These are phyloP conservation scores for Microcebus lehilahytsara DNA, from an alignment of 2,113 vertebrate species.

Conservation along the genomic window DNA sequence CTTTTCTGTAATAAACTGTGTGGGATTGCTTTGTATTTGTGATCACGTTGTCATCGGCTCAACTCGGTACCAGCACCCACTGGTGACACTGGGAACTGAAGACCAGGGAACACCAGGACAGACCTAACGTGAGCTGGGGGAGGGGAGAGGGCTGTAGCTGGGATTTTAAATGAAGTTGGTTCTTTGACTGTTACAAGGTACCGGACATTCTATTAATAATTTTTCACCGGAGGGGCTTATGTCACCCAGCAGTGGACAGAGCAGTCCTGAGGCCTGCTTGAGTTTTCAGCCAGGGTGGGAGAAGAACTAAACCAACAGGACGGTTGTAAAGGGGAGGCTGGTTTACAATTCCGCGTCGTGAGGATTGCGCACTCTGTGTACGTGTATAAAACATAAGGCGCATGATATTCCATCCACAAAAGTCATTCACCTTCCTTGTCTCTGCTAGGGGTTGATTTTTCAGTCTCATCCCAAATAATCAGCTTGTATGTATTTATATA, in stretches of 20 bases:
- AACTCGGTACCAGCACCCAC: no score
- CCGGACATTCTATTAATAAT: neutral
- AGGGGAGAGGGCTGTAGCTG: no score
- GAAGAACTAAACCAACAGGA: neutral
- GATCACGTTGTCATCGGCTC: no score
- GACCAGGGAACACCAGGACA: no score
- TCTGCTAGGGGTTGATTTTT: neutral
- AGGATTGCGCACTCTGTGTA: neutral
- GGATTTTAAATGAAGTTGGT: neutral
- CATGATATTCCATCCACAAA: neutral
- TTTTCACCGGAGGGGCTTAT: neutral
- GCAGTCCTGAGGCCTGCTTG: neutral
- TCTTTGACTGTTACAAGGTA: neutral
- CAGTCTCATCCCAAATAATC: neutral
- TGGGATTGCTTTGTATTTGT: no score
- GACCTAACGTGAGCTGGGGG: no score
- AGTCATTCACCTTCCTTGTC: neutral
- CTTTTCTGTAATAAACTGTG: no score
- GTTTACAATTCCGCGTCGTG: neutral
- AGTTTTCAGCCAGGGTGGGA: neutral
- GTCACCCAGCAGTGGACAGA: neutral
- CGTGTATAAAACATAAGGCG: neutral
- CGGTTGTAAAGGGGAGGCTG: neutral
- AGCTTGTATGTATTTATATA: neutral
- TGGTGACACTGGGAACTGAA: no score